These are phyloP conservation scores for Mesocentrotus franciscanus DNA, from an alignment of 53 echinoderm and acorn worm species.

Conservation along the genomic window DNA sequence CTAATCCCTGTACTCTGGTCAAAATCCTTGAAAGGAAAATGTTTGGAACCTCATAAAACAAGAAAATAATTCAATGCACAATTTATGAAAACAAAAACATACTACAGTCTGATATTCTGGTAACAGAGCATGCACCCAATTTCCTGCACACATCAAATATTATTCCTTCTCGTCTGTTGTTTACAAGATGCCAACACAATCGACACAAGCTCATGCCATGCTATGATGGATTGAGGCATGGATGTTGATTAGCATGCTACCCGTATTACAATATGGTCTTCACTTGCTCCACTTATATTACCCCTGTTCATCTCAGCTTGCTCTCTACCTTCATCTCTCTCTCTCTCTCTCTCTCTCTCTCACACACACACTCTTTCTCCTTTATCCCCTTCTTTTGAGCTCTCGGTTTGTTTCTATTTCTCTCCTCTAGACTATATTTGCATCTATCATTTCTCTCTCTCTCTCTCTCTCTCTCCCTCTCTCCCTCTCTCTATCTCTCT, in stretches of 20 bases:
- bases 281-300: not conserved
- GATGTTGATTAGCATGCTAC: not conserved
- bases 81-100: too few species aligned
- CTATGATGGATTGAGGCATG: conserved; percentile 33
- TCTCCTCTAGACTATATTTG: too few species aligned
- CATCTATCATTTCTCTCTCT: not conserved
- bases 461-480: not conserved
- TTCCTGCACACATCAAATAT: not conserved
- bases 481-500: not conserved
- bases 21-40: too few species aligned
- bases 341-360: not conserved
- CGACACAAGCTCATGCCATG: not conserved
- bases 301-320: too few species aligned
- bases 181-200: conserved; percentile 35
- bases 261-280: not conserved
- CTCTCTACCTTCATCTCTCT: not conserved
- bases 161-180: not conserved
- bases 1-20: too few species aligned
- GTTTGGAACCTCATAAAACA: too few species aligned
- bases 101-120: too few species aligned
- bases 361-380: not conserved
- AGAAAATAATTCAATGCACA: too few species aligned
- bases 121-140: not conserved
- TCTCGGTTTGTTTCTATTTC: too few species aligned
- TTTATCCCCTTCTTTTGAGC: too few species aligned